Base-by-base conservation (phyloP, 2,888 invertebrate species). In the Thymelicus sylvestris region DNA sequence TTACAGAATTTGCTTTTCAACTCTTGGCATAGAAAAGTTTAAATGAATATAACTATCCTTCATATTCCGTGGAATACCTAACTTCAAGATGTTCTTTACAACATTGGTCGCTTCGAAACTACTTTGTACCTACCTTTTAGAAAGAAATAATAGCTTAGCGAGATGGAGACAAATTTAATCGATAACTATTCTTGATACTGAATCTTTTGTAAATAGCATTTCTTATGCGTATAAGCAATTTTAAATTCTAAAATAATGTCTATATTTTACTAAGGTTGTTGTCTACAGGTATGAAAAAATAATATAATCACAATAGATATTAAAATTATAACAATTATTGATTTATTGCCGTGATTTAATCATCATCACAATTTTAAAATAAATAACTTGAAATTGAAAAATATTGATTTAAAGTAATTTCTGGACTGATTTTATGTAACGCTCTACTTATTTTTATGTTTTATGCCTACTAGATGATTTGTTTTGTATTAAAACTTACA, bases 161-260 rank as follows among this genome's bases (percentile, higher is more conserved):
- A 74, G 71, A 76, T 76, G 74, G 79, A 84, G 79, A 81, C 83
- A 85, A 80, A 83, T 80, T 78, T 74, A 76, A 76, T 76, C 74
- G 78, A 78, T 65, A 52, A 76, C 77, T 92, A 93, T 91, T 93
- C 91, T 93, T 93, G 92, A 92, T 92, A 93, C 88, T 85, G 79
- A 78, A 77, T 80, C 90, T 91, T 85, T 90, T 92, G 91, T 92
- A 90, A 83, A 91, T 90, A 90, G 71, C 74, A 24, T 83, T 84
- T 87, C 86, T 87, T 55, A 57, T 70, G 59, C 68, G 63, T 55
- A 47, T 63, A 48, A 52, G 52, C 55, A 65, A 52, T 55, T 65
- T 65, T 64, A 59, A 69, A 47, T 69, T 69, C 24, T 64, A 59
- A 59, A 47, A 38, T 63, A 48, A 38, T 38, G 10, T 69, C 12